A percentile compares a stretch with the other conserved stretches of the same genome.
These are phyloP conservation scores for Apteryx mantelli DNA, from an alignment of 2,113 vertebrate species.

Conservation along the genomic window DNA sequence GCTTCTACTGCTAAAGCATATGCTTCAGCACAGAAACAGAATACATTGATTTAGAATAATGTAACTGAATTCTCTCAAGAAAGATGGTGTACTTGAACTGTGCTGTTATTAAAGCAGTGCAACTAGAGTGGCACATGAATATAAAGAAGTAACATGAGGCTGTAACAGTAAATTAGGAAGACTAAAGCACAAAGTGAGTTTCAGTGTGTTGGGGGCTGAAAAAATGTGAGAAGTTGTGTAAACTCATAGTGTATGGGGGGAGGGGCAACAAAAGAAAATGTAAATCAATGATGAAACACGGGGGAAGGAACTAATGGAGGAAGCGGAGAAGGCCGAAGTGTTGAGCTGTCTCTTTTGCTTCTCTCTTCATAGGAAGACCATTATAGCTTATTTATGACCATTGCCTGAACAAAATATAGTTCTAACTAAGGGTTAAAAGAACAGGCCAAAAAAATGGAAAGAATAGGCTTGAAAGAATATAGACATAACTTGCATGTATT, in stretches of 20 bases:
- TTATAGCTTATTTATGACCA: background rate
- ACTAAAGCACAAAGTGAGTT: background rate
- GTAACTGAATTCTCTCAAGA: background rate
- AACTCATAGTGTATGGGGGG: background rate
- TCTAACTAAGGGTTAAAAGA: background rate
- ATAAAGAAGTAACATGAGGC: background rate
- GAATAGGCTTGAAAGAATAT: background rate
- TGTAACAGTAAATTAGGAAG: background rate
- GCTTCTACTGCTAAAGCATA: background rate
- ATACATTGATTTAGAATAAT: background rate
- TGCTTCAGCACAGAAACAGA: background rate
- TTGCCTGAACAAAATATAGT: background rate
- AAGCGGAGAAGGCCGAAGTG: background rate
- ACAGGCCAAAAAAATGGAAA: background rate
- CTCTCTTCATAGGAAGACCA: background rate
- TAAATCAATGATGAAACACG: background rate
- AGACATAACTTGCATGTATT: background rate
- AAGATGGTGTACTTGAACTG: background rate
- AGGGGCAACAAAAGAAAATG: background rate
- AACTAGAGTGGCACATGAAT: background rate
- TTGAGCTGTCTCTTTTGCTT: background rate
- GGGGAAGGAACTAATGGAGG: background rate
- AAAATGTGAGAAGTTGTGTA: background rate
- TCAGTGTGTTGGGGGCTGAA: background rate
- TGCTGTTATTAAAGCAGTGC: background rate